Evolutionary conservation across 1,140 invertebrate species (phyloP), one percentile per base, ranked within the genome.

Genomic region (Bactericera cockerelli): DNA sequence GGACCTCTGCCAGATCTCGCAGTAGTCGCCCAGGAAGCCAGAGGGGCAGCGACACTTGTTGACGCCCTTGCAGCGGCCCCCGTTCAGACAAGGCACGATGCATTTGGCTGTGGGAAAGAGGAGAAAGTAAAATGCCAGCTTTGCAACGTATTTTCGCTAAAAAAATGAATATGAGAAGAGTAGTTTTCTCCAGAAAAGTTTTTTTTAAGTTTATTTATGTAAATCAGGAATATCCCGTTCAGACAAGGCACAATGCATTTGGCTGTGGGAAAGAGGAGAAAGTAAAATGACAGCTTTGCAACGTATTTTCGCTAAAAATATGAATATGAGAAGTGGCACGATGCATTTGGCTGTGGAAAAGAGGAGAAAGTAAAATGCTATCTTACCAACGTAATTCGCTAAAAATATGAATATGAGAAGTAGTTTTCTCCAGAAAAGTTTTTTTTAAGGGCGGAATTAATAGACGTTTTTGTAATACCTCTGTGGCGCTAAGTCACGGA

Each of bases 191-290:
- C n/a, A n/a, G n/a, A n/a, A n/a, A n/a, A n/a, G n/a, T n/a, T n/a
- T n/a, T n/a, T n/a, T n/a, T n/a, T n/a, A n/a, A n/a, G n/a, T n/a
- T n/a, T n/a, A n/a, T n/a, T n/a, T n/a, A n/a, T n/a, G n/a, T n/a
- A n/a, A n/a, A n/a, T n/a, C n/a, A n/a, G n/a, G n/a, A n/a, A 25
- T 36, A 26, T 4, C 4, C 86, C 86, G 69, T 90, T 90, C 59
- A 89, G 71, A 67, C 89, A 93, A 1, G 88, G 87, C 65, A 92
- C 86, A 42, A 90, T 84, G 68, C 89, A 93, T 73, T 89, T 90
- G 22, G 87, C 88, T 91, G 67, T 21, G 72, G 70, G 19, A 65
- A 54, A 53, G 59, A 56, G 38, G 56, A n/a, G 42, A 49, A 49
- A n/a, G 42, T 4, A 49, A 56, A 4, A 25, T 16, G n/a, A n/a